Evolutionary conservation across 2,888 invertebrate genomes (phyloP).

Genomic region (Heliconius ismenius): DNA sequence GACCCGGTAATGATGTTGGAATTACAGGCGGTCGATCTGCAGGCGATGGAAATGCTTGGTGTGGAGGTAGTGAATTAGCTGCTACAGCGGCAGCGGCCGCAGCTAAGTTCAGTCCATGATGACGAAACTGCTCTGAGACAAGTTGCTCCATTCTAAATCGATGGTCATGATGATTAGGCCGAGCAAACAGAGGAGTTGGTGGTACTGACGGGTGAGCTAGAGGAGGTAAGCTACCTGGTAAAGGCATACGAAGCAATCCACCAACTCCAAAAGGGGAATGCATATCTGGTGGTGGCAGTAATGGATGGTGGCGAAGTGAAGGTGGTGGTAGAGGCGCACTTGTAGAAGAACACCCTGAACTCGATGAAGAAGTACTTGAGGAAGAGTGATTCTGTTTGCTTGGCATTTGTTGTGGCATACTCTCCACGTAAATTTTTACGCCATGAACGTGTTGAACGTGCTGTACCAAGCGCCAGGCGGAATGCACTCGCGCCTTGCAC

Average conservation of each 20-base stretch:
- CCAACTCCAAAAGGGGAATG: conserved; percentile 89
- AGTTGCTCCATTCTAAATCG: conserved; percentile 92
- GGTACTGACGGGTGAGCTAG: conserved; percentile 86
- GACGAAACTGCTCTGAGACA: conserved; percentile 90
- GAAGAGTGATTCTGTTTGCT: conserved; percentile 81
- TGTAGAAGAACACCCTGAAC: conserved; percentile 79
- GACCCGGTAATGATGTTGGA: conserved; percentile 78
- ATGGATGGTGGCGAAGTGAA: conserved; percentile 84
- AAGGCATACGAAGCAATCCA: conserved; percentile 87
- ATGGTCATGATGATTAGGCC: conserved; percentile 89
- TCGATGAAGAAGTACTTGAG: conserved; percentile 82
- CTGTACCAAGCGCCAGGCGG: conserved; percentile 97
- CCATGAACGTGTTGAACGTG: conserved; percentile 97
- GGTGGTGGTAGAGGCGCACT: conserved; percentile 83
- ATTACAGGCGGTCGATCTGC: conserved; percentile 81
- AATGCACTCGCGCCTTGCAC: conserved; percentile 94
- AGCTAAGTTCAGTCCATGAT: conserved; percentile 88
- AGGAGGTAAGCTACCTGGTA: conserved; percentile 84
- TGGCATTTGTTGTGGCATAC: conserved; percentile 68
- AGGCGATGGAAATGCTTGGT: conserved; percentile 83
- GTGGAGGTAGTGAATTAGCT: conserved; percentile 83
- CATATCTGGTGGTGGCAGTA: conserved; percentile 87
- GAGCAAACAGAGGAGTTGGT: conserved; percentile 87
- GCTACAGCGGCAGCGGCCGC: conserved; percentile 88
- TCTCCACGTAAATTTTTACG: conserved; percentile 94